Conservation (phyloP, 2,797 vertebrate genomes). For the Tenualosa ilisha region DNA sequence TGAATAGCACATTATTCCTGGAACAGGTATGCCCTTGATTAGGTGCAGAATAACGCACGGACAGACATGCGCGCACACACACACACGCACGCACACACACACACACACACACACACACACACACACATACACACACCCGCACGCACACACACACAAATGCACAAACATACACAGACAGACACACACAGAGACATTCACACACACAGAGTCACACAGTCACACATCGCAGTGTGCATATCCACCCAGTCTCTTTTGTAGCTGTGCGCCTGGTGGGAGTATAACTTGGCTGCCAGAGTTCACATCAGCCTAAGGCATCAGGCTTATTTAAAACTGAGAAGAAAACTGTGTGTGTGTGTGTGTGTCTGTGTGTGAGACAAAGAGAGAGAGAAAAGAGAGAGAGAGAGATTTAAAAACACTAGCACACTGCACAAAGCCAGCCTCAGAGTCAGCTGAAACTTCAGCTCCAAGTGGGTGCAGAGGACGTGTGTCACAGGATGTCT, state of each 20-base stretch:
- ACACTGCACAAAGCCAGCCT: background rate
- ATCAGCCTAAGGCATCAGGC: conserved; percentile 6
- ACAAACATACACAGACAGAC: background rate
- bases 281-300: background rate
- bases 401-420: background rate
- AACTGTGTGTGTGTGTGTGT: background rate
- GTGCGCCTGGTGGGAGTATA: background rate
- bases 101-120: background rate
- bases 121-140: background rate
- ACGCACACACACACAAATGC: background rate
- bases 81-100: background rate
- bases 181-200: background rate
- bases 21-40: too few species aligned
- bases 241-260: background rate
- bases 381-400: too few species aligned
- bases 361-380: conserved; percentile 30
- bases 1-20: too few species aligned
- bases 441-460: background rate
- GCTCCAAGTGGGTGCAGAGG: background rate
- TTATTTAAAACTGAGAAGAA: background rate
- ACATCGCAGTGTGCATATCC: background rate
- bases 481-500: background rate
- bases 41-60: background rate
- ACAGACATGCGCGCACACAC: background rate
- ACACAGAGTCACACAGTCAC: background rate